A percentile compares a stretch with the other conserved stretches of the same genome.
Evolutionary conservation across 2,888 invertebrate genomes (phyloP).

Genomic region (Ophioninae sp.): DNA sequence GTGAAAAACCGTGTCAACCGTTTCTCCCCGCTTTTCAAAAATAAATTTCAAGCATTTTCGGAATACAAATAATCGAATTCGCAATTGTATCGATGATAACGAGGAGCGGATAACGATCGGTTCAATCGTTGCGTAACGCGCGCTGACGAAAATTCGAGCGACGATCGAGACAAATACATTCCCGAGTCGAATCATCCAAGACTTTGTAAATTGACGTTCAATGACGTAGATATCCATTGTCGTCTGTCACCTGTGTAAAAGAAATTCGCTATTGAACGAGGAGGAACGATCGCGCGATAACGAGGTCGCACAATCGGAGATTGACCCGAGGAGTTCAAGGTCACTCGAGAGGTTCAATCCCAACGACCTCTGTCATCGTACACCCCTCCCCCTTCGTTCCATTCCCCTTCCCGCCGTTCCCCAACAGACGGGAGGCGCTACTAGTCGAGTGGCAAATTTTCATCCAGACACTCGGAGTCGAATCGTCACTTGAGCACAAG

Average conservation of each 20-base stretch:
- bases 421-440: constrained; percentile 3
- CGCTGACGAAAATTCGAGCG: not conserved
- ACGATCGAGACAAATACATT: not conserved
- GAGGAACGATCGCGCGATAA: constrained; percentile 31
- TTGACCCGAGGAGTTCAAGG: constrained; percentile 53
- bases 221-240: not conserved
- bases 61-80: not conserved
- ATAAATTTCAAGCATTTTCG: too few relatives aligned
- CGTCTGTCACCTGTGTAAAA: not conserved
- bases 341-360: constrained; percentile 49
- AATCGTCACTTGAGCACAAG: constrained; percentile 71
- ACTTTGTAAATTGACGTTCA: not conserved
- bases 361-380: constrained; percentile 43
- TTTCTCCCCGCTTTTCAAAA: too few relatives aligned
- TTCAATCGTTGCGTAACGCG: not conserved
- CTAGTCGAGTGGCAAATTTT: constrained; percentile 59
- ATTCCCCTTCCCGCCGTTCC: constrained; percentile 40
- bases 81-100: not conserved
- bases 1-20: too few relatives aligned
- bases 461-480: constrained; percentile 61
- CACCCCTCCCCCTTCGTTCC: constrained; percentile 48
- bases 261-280: constrained; percentile 19
- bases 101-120: not conserved
- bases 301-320: constrained; percentile 47
- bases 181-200: not conserved